These are phyloP conservation scores for Thalassarche chlororhynchos DNA, from an alignment of 2,113 vertebrate genomes.

Conservation along the genomic window DNA sequence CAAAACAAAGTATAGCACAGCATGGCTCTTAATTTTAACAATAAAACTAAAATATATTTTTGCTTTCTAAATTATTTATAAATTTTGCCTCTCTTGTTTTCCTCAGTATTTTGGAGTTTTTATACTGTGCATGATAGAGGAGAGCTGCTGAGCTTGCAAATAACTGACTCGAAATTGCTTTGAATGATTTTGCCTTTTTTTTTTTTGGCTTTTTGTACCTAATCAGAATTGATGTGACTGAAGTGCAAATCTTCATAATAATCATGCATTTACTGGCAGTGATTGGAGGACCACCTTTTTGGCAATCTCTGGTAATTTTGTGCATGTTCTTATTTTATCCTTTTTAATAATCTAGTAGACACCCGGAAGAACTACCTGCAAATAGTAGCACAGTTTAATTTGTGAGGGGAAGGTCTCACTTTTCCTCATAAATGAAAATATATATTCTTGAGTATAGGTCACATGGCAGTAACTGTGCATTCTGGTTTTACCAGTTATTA, in stretches of 20 bases:
- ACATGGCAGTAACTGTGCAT: neutral
- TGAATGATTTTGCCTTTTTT: constrained; percentile 79
- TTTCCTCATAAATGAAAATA: neutral
- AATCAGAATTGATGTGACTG: constrained; percentile 99
- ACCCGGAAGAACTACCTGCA: neutral
- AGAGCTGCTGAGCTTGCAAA: constrained; percentile 72
- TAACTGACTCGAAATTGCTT: constrained; percentile 71
- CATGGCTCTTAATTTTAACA: neutral
- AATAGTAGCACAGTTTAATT: neutral
- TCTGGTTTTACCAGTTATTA: neutral
- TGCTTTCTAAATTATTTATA: constrained; percentile 12
- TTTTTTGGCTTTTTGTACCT: constrained; percentile 80
- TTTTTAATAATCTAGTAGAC: neutral
- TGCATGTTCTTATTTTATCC: constrained; percentile 44
- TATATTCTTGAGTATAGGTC: neutral
- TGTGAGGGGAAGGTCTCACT: neutral
- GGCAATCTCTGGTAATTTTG: constrained; percentile 95
- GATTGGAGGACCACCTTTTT: constrained; percentile 96
- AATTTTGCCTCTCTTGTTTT: neutral
- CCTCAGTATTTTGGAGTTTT: constrained; percentile 14
- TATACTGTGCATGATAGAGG: constrained; percentile 77
- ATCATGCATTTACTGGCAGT: constrained; percentile 98
- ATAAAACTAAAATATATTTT: neutral
- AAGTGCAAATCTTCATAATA: constrained; percentile 99
- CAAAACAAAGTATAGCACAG: neutral